These are phyloP conservation scores for Phymatocera aterrima DNA, from an alignment of 2,888 invertebrate genomes.

Conservation along the genomic window DNA sequence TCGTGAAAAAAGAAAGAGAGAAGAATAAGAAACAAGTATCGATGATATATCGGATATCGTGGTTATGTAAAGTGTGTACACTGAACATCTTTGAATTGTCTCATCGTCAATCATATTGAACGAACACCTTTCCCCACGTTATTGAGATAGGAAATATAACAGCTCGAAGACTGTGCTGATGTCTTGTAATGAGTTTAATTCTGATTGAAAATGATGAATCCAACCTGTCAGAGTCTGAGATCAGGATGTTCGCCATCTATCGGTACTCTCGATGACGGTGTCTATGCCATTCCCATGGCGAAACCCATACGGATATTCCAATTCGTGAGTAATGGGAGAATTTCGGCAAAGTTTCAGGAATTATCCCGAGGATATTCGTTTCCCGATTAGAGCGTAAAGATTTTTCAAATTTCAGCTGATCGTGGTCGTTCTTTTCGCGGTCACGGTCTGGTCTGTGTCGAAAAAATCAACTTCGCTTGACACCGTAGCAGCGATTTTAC, in stretches of 20 bases:
- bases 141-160: slow-evolving; percentile 1
- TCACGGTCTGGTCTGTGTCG: slow-evolving; percentile 55
- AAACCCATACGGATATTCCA: slow-evolving; percentile 64
- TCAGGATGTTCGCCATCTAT: slow-evolving; percentile 42
- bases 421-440: slow-evolving; percentile 51
- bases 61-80: not conserved
- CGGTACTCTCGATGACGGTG: slow-evolving; percentile 49
- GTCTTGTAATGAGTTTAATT: not conserved
- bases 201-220: slow-evolving; percentile 40
- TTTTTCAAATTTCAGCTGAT: slow-evolving; percentile 52
- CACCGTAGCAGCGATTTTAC: slow-evolving; percentile 52
- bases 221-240: slow-evolving; percentile 34
- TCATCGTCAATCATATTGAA: not conserved
- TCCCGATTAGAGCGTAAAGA: not conserved
- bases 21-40: not conserved
- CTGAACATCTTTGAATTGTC: not conserved
- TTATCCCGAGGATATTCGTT: not conserved
- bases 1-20: too few relatives aligned
- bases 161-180: not conserved
- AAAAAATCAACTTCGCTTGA: slow-evolving; percentile 55
- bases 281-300: slow-evolving; percentile 53
- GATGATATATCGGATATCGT: slow-evolving; percentile 1
- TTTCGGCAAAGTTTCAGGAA: not conserved
- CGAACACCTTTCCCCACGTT: not conserved
- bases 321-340: slow-evolving; percentile 57